Conservation (phyloP, 2,113 vertebrate species). For the Clarias gariepinus region DNA sequence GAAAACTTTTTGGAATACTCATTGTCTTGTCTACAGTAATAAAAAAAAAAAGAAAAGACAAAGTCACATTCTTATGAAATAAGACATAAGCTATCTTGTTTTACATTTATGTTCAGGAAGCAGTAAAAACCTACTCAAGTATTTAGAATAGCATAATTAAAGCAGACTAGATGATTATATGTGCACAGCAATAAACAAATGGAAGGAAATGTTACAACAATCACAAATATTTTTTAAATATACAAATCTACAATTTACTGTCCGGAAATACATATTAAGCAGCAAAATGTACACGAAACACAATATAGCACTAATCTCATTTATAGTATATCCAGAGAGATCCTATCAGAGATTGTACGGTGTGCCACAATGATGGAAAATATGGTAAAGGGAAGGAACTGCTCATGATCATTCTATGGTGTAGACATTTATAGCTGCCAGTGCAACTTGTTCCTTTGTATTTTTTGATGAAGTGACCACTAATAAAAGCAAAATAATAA, state of each 20-base stretch:
- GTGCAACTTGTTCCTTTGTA: neutral
- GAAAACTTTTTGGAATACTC: neutral
- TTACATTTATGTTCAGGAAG: neutral
- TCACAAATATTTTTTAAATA: neutral
- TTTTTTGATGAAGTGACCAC: neutral
- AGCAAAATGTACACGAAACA: neutral
- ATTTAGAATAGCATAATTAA: neutral
- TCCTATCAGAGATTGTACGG: neutral
- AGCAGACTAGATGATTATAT: neutral
- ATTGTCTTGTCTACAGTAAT: neutral
- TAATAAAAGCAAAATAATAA: neutral
- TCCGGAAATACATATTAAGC: neutral
- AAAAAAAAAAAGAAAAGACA: neutral
- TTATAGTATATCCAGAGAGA: neutral
- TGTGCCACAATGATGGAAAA: neutral
- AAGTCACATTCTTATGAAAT: neutral
- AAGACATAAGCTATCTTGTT: neutral
- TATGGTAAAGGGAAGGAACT: neutral
- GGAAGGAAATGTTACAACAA: neutral
- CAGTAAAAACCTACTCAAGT: neutral
- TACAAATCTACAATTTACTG: neutral
- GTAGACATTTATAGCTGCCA: neutral
- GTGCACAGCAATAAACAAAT: slow-evolving; percentile 3
- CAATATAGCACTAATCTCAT: neutral
- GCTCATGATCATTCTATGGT: neutral